A percentile compares a stretch with the other conserved stretches of the same genome.
Evolutionary conservation across 2,113 vertebrate genomes (phyloP).

Genomic region (Grammomys dolichurus): DNA sequence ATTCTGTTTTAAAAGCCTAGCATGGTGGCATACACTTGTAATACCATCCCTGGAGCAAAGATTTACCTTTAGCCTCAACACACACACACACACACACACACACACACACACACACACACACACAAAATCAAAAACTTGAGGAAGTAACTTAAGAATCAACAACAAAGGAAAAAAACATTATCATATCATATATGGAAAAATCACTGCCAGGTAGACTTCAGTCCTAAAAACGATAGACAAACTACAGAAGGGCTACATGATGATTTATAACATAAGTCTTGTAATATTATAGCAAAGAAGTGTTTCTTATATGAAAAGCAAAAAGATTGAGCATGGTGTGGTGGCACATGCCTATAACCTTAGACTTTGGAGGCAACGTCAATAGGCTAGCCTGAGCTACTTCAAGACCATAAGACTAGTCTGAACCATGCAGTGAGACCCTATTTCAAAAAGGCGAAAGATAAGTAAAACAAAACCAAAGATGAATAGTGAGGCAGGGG

Average conservation of each 20-base stretch:
- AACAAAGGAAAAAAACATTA: constrained; percentile 31
- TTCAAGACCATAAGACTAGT: background rate
- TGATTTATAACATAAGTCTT: background rate
- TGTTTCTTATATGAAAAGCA: background rate
- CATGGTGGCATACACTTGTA: background rate
- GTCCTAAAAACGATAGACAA: background rate
- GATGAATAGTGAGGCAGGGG: background rate
- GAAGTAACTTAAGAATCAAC: background rate
- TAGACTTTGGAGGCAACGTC: background rate
- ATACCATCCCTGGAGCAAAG: background rate
- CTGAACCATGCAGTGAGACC: background rate
- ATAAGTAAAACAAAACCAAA: background rate
- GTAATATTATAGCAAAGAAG: background rate
- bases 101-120: too few species aligned
- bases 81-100: background rate
- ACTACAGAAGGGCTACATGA: background rate
- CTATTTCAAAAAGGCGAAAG: background rate
- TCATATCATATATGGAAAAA: background rate
- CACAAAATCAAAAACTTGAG: background rate
- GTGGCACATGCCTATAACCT: background rate
- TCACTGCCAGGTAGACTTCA: background rate
- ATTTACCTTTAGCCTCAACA: background rate
- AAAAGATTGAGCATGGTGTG: background rate
- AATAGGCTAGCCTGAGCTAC: background rate
- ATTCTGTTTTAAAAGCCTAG: background rate